phyloP scores from a whole-genome alignment of 2,888 invertebrate genomes.

The Danaus chrysippus region DNA sequence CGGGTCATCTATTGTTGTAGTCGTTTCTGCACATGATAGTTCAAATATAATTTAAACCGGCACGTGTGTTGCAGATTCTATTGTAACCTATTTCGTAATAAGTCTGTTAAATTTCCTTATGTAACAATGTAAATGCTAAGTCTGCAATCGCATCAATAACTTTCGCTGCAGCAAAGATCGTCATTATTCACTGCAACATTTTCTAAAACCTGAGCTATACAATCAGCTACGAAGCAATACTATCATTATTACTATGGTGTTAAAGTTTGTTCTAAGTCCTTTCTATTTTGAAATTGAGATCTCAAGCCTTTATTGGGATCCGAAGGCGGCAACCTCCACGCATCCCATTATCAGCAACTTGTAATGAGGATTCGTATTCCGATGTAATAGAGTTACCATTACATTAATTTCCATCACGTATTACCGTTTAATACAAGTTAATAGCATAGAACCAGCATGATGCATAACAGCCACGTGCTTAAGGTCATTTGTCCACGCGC shows the following conservation, averaged over 20 bases:
- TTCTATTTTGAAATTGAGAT: not conserved
- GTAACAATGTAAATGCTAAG: conserved; percentile 29
- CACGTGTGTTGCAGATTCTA: not conserved
- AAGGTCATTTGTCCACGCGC: conserved; percentile 35
- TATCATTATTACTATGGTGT: not conserved
- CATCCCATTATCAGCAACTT: conserved; percentile 25
- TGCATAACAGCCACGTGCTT: conserved; percentile 40
- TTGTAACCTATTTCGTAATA: conserved; percentile 33
- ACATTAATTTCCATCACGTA: conserved; percentile 23
- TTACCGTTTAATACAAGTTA: conserved; percentile 25
- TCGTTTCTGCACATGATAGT: conserved; percentile 2
- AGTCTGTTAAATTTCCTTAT: conserved; percentile 33
- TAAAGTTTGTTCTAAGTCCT: not conserved
- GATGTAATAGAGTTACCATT: conserved; percentile 38
- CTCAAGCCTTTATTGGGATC: conserved; percentile 13
- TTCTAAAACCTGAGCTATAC: not conserved
- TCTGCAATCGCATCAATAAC: conserved; percentile 27
- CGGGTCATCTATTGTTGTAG: not conserved
- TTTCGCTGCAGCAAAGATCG: conserved; percentile 28
- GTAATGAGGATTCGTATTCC: conserved; percentile 22
- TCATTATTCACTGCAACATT: conserved; percentile 20
- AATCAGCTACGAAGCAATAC: not conserved
- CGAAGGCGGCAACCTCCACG: conserved; percentile 8
- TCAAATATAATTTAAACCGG: not conserved
- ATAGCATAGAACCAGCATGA: conserved; percentile 39